These are phyloP conservation scores for Rotaria socialis DNA, from an alignment of 2,888 invertebrate species.

Conservation along the genomic window DNA sequence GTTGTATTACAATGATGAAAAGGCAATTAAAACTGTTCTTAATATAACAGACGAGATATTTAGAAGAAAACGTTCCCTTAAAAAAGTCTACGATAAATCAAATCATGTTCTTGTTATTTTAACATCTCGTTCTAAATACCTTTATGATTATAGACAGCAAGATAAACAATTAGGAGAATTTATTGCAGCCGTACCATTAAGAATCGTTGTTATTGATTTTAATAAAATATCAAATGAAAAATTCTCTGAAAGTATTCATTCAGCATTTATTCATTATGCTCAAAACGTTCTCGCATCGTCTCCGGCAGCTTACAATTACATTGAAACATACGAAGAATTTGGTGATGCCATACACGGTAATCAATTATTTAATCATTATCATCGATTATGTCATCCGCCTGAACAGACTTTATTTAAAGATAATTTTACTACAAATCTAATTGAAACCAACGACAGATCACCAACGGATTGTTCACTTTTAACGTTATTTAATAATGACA, in stretches of 20 bases:
- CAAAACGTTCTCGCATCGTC: not conserved
- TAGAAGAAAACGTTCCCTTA: not conserved
- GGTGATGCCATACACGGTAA: not conserved
- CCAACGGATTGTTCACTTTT: not conserved
- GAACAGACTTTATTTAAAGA: not conserved
- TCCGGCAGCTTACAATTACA: not conserved
- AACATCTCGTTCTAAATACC: constrained; percentile 1
- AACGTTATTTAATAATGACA: not conserved
- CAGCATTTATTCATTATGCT: constrained; percentile 18
- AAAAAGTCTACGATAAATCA: not conserved
- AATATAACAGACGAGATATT: not conserved
- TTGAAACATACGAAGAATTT: constrained; percentile 22
- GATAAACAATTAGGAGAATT: not conserved
- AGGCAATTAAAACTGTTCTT: not conserved
- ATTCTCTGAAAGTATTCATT: not conserved
- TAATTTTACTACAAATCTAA: not conserved
- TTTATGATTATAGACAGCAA: not conserved
- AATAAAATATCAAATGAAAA: not conserved
- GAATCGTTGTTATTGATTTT: constrained; percentile 3
- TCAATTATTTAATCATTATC: not conserved
- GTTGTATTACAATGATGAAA: not conserved
- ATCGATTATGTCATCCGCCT: not conserved
- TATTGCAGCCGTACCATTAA: not conserved
- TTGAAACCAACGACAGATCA: not conserved
- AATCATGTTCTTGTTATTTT: not conserved